Evolutionary conservation across 53 echinoderm and acorn worm genomes (phyloP).

Genomic region (Arbacia lixula): DNA sequence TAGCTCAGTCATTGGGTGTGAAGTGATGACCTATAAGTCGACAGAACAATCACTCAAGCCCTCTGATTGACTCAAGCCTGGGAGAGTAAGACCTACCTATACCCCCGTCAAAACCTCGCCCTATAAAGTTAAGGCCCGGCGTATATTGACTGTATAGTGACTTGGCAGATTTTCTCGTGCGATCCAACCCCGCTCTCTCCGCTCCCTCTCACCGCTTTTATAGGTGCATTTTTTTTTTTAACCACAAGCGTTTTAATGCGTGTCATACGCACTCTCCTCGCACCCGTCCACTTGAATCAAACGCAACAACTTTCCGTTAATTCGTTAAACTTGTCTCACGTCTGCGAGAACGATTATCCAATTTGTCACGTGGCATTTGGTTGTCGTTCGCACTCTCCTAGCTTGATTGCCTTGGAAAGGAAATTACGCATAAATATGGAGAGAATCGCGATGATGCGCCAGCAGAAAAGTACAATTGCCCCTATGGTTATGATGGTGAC

Average conservation of each 20-base stretch:
- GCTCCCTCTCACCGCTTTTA: too few species aligned
- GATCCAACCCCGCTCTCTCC: too few species aligned
- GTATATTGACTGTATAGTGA: too few species aligned
- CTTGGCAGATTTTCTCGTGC: too few species aligned
- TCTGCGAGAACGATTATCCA: constrained; percentile 57
- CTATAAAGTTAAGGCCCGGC: not conserved
- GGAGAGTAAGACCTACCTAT: not conserved
- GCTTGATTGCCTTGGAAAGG: constrained; percentile 2
- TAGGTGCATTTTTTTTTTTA: too few species aligned
- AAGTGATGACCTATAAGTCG: constrained; percentile 23
- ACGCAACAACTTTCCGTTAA: constrained; percentile 50
- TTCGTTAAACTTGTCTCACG: constrained; percentile 47
- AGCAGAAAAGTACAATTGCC: constrained; percentile 43
- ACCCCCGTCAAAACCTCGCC: not conserved
- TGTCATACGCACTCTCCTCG: constrained; percentile 26
- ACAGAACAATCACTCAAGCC: constrained; percentile 35
- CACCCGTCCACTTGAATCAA: constrained; percentile 50
- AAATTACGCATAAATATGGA: not conserved
- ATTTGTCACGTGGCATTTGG: constrained; percentile 47
- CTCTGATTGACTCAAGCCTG: not conserved
- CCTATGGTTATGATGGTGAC: constrained; percentile 9
- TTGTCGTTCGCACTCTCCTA: constrained; percentile 24
- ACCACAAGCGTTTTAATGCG: too few species aligned
- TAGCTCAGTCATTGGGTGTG: constrained; percentile 9
- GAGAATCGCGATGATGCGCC: constrained; percentile 41